Evolutionary conservation across 2,113 vertebrate species (phyloP).

Genomic region (Anhinga rufa): DNA sequence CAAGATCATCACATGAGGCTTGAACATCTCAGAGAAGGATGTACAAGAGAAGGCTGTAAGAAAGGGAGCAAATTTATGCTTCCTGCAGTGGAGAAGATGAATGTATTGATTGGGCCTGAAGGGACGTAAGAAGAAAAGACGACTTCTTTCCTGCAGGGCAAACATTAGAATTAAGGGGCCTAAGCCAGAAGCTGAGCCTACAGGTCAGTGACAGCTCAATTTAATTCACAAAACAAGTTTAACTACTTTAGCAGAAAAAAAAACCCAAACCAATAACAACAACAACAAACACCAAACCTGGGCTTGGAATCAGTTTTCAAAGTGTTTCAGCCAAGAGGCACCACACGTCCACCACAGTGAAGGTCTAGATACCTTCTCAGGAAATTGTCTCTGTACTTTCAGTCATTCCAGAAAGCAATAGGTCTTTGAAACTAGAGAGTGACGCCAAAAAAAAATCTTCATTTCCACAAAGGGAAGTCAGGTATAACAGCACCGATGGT

Average conservation of each 20-base stretch:
- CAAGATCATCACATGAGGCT: neutral
- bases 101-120: neutral
- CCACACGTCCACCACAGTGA: neutral
- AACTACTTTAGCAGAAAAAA: neutral
- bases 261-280: neutral
- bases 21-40: neutral
- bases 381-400: neutral
- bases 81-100: neutral
- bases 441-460: too few species aligned
- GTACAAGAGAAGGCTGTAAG: neutral
- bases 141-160: neutral
- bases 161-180: neutral
- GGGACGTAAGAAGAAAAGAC: neutral
- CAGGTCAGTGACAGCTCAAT: neutral
- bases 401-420: neutral
- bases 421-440: neutral
- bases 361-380: neutral
- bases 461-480: neutral
- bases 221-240: neutral
- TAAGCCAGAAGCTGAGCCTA: neutral
- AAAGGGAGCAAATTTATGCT: neutral
- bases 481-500: neutral
- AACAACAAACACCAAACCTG: neutral
- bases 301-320: neutral
- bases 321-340: neutral